A percentile compares a stretch with the other conserved stretches of the same genome.
Conservation (phyloP, 1,140 invertebrate genomes). For the Tigriopus japonicus region DNA sequence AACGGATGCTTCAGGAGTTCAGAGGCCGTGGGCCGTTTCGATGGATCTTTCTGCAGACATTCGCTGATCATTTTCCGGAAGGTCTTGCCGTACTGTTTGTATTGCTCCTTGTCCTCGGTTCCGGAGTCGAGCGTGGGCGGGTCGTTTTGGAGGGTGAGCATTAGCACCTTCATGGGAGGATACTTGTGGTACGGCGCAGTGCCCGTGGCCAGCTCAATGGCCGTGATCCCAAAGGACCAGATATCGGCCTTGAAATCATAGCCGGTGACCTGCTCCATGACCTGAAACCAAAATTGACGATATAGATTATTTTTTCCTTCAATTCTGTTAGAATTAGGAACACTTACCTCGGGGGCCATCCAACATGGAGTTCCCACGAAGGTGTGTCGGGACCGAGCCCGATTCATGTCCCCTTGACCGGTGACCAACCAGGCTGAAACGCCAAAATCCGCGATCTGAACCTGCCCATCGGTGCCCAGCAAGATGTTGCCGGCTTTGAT, state of each 20-base stretch:
- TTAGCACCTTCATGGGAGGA: slow-evolving; percentile 96
- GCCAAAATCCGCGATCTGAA: slow-evolving; percentile 92
- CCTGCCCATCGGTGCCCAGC: slow-evolving; percentile 89
- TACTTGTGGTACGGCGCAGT: slow-evolving; percentile 98
- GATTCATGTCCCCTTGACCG: slow-evolving; percentile 41
- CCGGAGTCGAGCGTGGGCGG: slow-evolving; percentile 88
- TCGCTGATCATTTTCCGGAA: slow-evolving; percentile 89
- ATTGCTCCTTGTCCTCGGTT: slow-evolving; percentile 91
- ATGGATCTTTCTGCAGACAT: slow-evolving; percentile 57
- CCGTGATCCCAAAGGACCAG: slow-evolving; percentile 97
- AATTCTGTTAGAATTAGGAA: too few relatives aligned
- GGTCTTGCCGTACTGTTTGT: slow-evolving; percentile 90
- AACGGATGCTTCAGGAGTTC: slow-evolving; percentile 95
- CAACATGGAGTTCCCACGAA: slow-evolving; percentile 65
- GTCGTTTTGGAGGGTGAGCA: slow-evolving; percentile 95
- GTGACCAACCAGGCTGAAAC: slow-evolving; percentile 83
- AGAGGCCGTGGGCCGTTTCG: slow-evolving; percentile 58
- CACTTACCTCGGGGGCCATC: slow-evolving; percentile 87
- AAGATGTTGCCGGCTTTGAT: slow-evolving; percentile 85
- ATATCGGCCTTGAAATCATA: slow-evolving; percentile 99
- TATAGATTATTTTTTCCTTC: too few relatives aligned
- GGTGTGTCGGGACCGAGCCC: slow-evolving; percentile 56
- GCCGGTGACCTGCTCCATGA: slow-evolving; percentile 96
- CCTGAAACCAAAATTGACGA: too few relatives aligned
- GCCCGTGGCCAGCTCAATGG: slow-evolving; percentile 95